Percentiles rank a stretch among this genome's conserved stretches.
Evolutionary conservation across 2,888 invertebrate genomes (phyloP).

Genomic region (Nomada ruficornis): DNA sequence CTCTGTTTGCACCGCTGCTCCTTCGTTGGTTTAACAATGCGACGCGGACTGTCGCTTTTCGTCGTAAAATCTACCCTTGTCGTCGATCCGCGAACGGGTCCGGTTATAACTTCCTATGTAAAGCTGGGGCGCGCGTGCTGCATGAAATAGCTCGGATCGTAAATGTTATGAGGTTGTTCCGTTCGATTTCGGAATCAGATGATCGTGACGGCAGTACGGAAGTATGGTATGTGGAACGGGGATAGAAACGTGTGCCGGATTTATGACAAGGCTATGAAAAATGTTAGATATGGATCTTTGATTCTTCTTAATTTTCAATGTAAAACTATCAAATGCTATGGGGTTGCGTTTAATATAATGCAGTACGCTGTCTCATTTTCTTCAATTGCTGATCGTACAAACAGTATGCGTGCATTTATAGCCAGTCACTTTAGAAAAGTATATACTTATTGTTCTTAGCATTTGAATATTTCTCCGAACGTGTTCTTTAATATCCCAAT

Average conservation of each 20-base stretch:
- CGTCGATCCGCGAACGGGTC: constrained; percentile 16
- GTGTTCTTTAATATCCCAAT: too few relatives aligned
- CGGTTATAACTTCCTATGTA: constrained; percentile 27
- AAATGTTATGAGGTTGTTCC: not conserved
- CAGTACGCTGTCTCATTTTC: too few relatives aligned
- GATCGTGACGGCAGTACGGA: not conserved
- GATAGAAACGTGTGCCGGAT: not conserved
- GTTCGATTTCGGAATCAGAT: not conserved
- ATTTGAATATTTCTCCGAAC: too few relatives aligned
- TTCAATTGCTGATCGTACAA: too few relatives aligned
- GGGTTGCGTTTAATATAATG: too few relatives aligned
- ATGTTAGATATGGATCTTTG: too few relatives aligned
- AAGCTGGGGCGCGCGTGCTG: not conserved
- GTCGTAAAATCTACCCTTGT: constrained; percentile 23
- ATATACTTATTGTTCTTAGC: too few relatives aligned
- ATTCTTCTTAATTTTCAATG: too few relatives aligned
- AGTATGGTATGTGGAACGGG: too few relatives aligned
- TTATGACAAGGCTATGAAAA: not conserved
- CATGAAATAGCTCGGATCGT: constrained; percentile 14
- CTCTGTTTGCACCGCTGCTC: not conserved
- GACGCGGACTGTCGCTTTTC: not conserved
- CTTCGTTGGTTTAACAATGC: constrained; percentile 21
- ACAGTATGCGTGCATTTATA: too few relatives aligned
- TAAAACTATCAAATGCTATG: too few relatives aligned
- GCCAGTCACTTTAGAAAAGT: too few relatives aligned